Evolutionary conservation across 92 coral and sea anemone species (phyloP).

Genomic region (Paragorgia papillata): DNA sequence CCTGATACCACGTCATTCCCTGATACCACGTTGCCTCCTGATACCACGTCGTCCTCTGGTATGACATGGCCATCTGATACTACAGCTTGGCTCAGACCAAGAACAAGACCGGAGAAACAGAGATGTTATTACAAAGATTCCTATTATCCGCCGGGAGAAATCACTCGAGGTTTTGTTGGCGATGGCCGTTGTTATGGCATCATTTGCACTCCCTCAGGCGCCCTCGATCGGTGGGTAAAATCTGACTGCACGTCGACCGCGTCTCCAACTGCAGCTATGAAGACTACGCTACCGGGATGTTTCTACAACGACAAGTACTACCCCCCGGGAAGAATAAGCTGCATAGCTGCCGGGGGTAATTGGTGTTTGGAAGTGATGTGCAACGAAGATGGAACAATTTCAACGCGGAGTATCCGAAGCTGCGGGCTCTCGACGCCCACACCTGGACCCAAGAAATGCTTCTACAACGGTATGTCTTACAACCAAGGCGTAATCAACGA

Average conservation of each 20-base stretch:
- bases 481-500: slow-evolving; percentile 13
- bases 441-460: not conserved
- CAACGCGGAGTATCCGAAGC: not conserved
- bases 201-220: slow-evolving; percentile 19
- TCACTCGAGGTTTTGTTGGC: not conserved
- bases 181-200: slow-evolving; percentile 24
- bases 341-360: not conserved
- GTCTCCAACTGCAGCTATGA: slow-evolving; percentile 20
- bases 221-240: slow-evolving; percentile 1
- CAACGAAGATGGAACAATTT: slow-evolving; percentile 23
- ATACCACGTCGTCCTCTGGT: not conserved
- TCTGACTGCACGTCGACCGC: not conserved
- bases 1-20: not conserved
- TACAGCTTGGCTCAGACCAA: not conserved
- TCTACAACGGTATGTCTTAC: slow-evolving; percentile 23
- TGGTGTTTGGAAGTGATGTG: slow-evolving; percentile 35
- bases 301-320: slow-evolving; percentile 30
- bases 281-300: slow-evolving; percentile 30
- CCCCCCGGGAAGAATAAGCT: slow-evolving; percentile 38
- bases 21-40: not conserved
- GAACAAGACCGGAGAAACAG: slow-evolving; percentile 3
- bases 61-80: not conserved
- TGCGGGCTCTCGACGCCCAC: not conserved
- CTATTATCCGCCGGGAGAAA: slow-evolving; percentile 25
- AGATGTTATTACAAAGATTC: slow-evolving; percentile 17